A percentile compares a stretch with the other conserved stretches of the same genome.
phyloP scores from a whole-genome alignment of 2,888 invertebrate genomes.

The Atrina japonica region DNA sequence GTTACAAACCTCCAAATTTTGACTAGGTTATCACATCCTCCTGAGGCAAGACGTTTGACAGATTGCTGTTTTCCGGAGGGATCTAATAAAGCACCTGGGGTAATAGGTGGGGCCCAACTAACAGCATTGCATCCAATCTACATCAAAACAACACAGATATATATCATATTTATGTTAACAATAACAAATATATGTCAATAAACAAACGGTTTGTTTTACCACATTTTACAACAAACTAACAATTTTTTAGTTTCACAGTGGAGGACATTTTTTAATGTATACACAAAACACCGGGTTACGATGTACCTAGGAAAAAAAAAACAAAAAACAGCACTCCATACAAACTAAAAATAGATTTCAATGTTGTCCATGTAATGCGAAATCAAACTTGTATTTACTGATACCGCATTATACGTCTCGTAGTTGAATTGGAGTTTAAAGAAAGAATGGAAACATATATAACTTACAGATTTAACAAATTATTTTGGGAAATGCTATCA shows the following conservation, averaged over 20 bases:
- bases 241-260: background rate
- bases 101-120: constrained; percentile 94
- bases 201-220: background rate
- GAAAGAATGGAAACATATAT: background rate
- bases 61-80: constrained; percentile 65
- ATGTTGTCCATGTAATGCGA: too few relatives aligned
- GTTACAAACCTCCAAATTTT: constrained; percentile 88
- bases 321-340: too few relatives aligned
- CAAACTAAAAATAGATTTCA: too few relatives aligned
- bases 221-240: background rate
- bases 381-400: too few relatives aligned
- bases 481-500: too few relatives aligned
- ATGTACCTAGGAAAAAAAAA: too few relatives aligned
- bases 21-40: constrained; percentile 99
- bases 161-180: too few relatives aligned
- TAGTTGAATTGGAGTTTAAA: too few relatives aligned
- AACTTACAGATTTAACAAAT: background rate
- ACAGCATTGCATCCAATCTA: constrained; percentile 97
- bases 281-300: background rate
- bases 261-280: background rate
- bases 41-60: constrained; percentile 92
- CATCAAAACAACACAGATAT: constrained; percentile 18
- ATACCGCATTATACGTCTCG: too few relatives aligned
- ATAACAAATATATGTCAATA: constrained; percentile 6
- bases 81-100: constrained; percentile 82